phyloP scores from a whole-genome alignment of 2,797 vertebrate species.

The Margarornis squamiger region DNA sequence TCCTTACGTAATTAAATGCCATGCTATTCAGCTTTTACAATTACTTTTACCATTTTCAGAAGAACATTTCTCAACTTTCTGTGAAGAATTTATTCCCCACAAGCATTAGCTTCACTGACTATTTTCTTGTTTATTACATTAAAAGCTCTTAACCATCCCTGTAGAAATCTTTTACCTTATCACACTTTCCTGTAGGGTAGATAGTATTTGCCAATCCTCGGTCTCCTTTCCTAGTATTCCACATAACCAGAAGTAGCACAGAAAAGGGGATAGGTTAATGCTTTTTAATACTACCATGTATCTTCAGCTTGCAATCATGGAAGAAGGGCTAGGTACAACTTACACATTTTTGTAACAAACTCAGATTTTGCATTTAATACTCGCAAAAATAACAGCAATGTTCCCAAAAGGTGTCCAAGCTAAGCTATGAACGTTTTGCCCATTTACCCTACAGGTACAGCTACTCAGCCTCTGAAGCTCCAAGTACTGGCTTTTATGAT shows the following conservation, averaged over 20 bases:
- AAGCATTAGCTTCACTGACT: constrained; percentile 11
- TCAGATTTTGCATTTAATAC: background rate
- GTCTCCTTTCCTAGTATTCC: background rate
- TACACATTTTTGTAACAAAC: background rate
- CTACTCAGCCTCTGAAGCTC: background rate
- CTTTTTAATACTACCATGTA: background rate
- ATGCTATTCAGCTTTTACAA: constrained; percentile 38
- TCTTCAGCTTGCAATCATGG: background rate
- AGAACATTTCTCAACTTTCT: constrained; percentile 42
- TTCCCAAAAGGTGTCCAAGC: background rate
- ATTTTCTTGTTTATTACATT: constrained; percentile 32
- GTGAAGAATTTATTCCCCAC: constrained; percentile 26
- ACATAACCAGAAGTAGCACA: background rate
- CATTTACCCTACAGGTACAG: background rate
- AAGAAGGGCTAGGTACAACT: background rate
- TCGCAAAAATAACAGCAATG: background rate
- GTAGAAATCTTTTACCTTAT: background rate
- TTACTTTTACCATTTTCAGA: constrained; percentile 53
- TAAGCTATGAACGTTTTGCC: rapidly evolving
- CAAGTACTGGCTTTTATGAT: background rate
- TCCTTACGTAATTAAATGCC: constrained; percentile 61
- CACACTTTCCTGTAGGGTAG: background rate
- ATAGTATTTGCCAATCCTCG: background rate
- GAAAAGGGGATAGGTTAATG: background rate
- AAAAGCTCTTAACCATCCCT: background rate